phyloP scores from a whole-genome alignment of 2,113 vertebrate genomes.

The Tenebrosternarchus preto region DNA sequence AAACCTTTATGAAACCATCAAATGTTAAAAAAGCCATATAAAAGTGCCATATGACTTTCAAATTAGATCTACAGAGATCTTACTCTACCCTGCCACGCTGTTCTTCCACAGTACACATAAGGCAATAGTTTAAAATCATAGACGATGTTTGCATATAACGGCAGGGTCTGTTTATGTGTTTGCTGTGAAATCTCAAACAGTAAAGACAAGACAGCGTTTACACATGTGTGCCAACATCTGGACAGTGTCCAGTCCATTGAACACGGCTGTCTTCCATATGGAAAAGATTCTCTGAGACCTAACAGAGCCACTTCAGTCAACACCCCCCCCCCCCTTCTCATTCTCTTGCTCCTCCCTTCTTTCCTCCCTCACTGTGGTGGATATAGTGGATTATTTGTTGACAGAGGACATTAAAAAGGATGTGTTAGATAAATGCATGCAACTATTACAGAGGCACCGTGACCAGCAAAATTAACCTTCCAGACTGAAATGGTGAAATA shows the following conservation, averaged over 20 bases:
- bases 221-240: not conserved
- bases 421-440: conserved; percentile 39
- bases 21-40: not conserved
- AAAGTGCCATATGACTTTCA: too few species aligned
- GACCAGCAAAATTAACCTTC: conserved; percentile 19
- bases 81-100: too few species aligned
- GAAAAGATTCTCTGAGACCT: conserved; percentile 13
- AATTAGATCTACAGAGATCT: too few species aligned
- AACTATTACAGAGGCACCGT: conserved; percentile 12
- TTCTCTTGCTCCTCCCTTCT: not conserved
- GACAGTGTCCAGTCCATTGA: conserved; percentile 13
- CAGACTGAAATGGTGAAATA: not conserved
- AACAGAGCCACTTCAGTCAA: conserved; percentile 8
- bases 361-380: not conserved
- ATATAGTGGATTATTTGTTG: conserved; percentile 37
- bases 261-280: conserved; percentile 17
- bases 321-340: not conserved
- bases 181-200: conserved; percentile 40
- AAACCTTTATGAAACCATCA: too few species aligned
- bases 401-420: conserved; percentile 39
- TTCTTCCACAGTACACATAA: not conserved
- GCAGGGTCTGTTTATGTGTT: conserved; percentile 25
- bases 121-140: conserved; percentile 24
- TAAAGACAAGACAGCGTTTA: conserved; percentile 21
- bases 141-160: conserved; percentile 26